phyloP scores from a whole-genome alignment of 2,797 vertebrate genomes.

The Siniperca undulata region DNA sequence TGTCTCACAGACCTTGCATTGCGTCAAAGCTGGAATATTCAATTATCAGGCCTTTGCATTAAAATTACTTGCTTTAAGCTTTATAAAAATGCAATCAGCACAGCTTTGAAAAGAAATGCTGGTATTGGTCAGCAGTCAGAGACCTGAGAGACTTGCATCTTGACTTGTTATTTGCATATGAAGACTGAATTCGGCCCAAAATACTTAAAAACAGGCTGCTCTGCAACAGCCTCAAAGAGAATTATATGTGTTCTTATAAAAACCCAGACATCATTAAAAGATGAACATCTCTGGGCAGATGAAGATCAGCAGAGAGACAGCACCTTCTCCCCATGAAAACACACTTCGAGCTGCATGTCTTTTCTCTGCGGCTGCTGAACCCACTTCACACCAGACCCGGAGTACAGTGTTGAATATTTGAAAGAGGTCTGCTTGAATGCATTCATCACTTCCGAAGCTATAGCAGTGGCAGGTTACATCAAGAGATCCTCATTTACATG shows the following conservation, averaged over 20 bases:
- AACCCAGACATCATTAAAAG: neutral
- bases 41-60: too few relatives aligned
- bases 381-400: constrained; percentile 27
- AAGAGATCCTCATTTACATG: constrained; percentile 12
- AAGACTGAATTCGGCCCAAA: neutral
- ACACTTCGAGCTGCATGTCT: constrained; percentile 10
- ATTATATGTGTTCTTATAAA: neutral
- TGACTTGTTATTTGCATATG: neutral
- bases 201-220: neutral
- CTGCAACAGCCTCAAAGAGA: neutral
- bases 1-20: neutral
- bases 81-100: neutral
- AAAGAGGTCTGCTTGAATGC: constrained; percentile 29
- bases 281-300: neutral
- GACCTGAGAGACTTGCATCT: neutral
- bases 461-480: constrained; percentile 6
- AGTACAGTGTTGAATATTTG: constrained; percentile 55
- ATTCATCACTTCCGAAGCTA: neutral
- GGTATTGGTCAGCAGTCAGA: neutral
- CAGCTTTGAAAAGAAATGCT: neutral
- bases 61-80: neutral
- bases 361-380: neutral
- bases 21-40: neutral
- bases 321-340: constrained; percentile 19
- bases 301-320: constrained; percentile 26